Evolutionary conservation across 2,113 vertebrate species (phyloP).

Genomic region (Acanthisitta chloris): DNA sequence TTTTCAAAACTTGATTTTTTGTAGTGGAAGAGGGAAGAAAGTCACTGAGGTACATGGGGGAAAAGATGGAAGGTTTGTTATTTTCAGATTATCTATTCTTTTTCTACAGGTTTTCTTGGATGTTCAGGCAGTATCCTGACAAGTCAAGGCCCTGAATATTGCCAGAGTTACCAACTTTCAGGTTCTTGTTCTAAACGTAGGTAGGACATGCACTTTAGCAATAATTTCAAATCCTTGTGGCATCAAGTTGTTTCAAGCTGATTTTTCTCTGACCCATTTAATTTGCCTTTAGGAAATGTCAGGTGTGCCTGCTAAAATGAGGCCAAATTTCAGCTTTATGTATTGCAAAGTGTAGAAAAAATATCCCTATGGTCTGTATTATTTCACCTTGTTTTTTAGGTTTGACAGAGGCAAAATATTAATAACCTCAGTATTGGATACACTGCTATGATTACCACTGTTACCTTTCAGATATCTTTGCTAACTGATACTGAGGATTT

Average conservation of each 20-base stretch:
- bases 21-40: background rate
- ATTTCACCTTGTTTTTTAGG: background rate
- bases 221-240: background rate
- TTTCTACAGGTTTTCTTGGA: background rate
- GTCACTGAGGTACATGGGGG: background rate
- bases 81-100: background rate
- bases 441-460: background rate
- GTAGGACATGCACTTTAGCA: background rate
- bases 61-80: background rate
- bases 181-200: background rate
- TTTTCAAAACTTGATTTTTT: background rate
- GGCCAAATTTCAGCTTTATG: background rate
- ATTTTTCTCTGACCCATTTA: constrained; percentile 5
- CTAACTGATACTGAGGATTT: background rate
- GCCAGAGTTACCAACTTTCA: background rate
- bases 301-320: background rate
- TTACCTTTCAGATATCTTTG: background rate
- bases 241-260: background rate
- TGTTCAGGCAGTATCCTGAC: background rate
- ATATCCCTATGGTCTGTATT: background rate
- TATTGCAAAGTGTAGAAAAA: background rate
- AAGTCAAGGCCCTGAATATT: background rate
- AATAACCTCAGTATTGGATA: background rate
- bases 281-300: background rate
- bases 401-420: background rate